Evolutionary conservation across 2,888 invertebrate genomes (phyloP).

Genomic region (Campoplex capitator): DNA sequence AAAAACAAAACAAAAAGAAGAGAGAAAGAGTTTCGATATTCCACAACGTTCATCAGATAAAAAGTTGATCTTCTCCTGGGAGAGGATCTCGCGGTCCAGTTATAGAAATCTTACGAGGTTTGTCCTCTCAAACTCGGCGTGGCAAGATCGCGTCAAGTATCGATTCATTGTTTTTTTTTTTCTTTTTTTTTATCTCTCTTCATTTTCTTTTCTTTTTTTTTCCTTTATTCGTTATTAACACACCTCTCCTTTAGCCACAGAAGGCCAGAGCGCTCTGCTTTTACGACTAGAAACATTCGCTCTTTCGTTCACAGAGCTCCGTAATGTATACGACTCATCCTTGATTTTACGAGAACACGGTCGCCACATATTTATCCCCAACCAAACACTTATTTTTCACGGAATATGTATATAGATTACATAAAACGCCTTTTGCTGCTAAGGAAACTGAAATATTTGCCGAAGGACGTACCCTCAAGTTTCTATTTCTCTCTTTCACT

Average conservation of each 20-base stretch:
- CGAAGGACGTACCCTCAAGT: slow-evolving; percentile 54
- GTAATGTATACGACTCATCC: slow-evolving; percentile 65
- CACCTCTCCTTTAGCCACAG: slow-evolving; percentile 31
- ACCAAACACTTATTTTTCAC: slow-evolving; percentile 15
- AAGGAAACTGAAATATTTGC: slow-evolving; percentile 32
- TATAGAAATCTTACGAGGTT: slow-evolving; percentile 46
- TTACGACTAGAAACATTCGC: slow-evolving; percentile 65
- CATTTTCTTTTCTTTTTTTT: slow-evolving; percentile 24
- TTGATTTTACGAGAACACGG: slow-evolving; percentile 67
- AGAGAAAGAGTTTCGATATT: slow-evolving; percentile 46
- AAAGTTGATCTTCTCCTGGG: slow-evolving; percentile 35
- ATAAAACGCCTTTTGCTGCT: slow-evolving; percentile 22
- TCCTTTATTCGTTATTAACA: slow-evolving; percentile 47
- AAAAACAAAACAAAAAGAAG: background rate
- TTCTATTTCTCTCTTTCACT: slow-evolving; percentile 14
- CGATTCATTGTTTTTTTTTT: slow-evolving; percentile 18
- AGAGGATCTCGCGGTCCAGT: slow-evolving; percentile 37
- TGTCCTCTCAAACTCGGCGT: slow-evolving; percentile 39
- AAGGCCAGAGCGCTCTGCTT: slow-evolving; percentile 58
- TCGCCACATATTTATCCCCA: slow-evolving; percentile 20
- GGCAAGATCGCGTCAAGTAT: slow-evolving; percentile 42
- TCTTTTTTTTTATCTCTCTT: slow-evolving; percentile 7
- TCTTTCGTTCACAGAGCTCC: slow-evolving; percentile 33
- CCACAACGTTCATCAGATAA: slow-evolving; percentile 60
- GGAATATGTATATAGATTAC: slow-evolving; percentile 46